These are phyloP conservation scores for Copidosoma floridanum DNA, from an alignment of 1,140 invertebrate species.

Conservation along the genomic window DNA sequence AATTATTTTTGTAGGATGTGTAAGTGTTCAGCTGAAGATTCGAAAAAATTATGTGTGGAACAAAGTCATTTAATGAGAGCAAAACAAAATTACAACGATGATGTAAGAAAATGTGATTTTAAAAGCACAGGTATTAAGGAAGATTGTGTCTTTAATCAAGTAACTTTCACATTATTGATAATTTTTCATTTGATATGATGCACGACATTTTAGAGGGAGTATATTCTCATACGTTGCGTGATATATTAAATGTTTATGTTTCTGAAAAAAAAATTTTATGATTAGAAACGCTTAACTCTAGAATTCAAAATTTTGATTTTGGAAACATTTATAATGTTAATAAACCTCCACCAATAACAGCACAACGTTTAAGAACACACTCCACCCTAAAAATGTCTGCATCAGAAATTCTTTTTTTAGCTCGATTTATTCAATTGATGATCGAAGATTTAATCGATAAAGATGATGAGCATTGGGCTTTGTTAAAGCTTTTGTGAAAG, in stretches of 20 bases:
- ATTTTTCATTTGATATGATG: conserved; percentile 22
- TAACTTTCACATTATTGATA: too few species aligned
- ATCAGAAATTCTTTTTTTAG: conserved; percentile 28
- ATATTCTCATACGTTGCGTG: conserved; percentile 3
- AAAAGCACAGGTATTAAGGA: too few species aligned
- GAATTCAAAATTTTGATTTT: not conserved
- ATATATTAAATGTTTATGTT: not conserved
- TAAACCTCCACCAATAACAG: not conserved
- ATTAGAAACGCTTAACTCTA: not conserved
- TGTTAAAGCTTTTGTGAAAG: conserved; percentile 1
- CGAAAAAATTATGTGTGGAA: too few species aligned
- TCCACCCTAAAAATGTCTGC: conserved; percentile 17
- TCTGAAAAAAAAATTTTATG: not conserved
- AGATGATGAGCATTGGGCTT: conserved; percentile 17
- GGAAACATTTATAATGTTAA: conserved; percentile 20
- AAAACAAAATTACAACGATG: too few species aligned
- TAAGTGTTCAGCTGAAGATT: too few species aligned
- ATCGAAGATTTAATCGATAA: conserved; percentile 28
- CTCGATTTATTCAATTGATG: conserved; percentile 27
- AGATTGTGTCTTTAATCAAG: too few species aligned
- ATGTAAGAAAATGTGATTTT: too few species aligned
- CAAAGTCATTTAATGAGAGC: too few species aligned
- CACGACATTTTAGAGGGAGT: conserved; percentile 27
- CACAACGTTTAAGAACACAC: conserved; percentile 18
- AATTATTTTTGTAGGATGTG: not conserved